Base-by-base conservation (phyloP, 1,140 invertebrate genomes). In the Phymorhynchus buccinoides region DNA sequence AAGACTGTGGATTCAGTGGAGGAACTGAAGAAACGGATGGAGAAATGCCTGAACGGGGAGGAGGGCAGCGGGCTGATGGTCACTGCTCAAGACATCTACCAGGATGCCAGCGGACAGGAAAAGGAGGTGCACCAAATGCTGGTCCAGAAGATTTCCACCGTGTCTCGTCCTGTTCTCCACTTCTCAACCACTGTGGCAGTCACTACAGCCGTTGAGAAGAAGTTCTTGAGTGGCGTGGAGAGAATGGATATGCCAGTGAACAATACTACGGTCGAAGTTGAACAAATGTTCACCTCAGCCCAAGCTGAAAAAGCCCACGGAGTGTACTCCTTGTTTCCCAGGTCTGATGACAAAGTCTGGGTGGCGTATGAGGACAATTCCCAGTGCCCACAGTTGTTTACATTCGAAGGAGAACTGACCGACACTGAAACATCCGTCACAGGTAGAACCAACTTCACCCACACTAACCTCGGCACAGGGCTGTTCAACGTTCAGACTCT, bases 361-460 rank as follows among this genome's bases (percentile, higher is more conserved):
- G 30, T 75, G 2, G 14, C 37, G 3, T 75, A 75, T 37, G 73
- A 75, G 73, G 32, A 18, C 35, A 9, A 3, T 37, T 35, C 35
- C 7, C 18, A 37, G 73, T 41, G 18, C 27, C 73, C 73, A 6
- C 32, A 75, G 37, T 27, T 41, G 37, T 75, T 41, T 22, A 37
- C 32, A 9, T 39, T 41, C 7, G 41, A 27, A 7, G 73, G 73
- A 9, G 9, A 75, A 75, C 37, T 75, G 35, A 41, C 42, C 42
- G 73, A 75, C 18, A 41, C 73, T 2, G 73, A 75, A 27, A 41
- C 37, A 3, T 41, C 73, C 6, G 35, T 75, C 0, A 27, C 22
- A 35, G 73, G 73, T 39, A 75, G 73, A 75, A 41, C 73, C 22
- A 75, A 41, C 73, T 75, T 75, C 73, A 75, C 73, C 14, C 73